phyloP scores from a whole-genome alignment of 2,888 invertebrate genomes.

The Platerodrilus igneus region DNA sequence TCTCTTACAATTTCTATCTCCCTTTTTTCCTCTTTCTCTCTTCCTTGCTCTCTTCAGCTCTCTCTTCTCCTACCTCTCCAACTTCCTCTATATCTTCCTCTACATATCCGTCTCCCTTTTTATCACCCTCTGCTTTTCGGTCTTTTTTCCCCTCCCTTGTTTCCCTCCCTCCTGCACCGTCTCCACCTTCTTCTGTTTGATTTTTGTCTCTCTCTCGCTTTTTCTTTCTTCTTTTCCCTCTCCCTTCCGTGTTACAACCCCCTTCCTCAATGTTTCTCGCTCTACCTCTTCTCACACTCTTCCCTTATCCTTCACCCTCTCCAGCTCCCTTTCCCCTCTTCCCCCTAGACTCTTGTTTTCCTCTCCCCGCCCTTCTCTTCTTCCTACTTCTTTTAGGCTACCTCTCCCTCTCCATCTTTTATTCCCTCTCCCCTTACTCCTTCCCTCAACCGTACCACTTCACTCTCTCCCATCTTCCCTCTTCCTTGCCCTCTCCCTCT shows the following conservation, averaged over 20 bases:
- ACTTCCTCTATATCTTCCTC: not conserved
- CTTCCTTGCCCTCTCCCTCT: too few species aligned
- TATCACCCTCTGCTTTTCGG: not conserved
- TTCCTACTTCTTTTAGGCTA: too few species aligned
- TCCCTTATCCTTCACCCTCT: too few species aligned
- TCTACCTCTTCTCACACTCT: conserved; percentile 2
- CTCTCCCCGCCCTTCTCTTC: too few species aligned
- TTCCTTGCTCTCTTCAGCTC: not conserved
- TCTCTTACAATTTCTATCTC: not conserved
- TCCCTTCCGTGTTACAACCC: too few species aligned
- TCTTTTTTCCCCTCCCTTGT: not conserved
- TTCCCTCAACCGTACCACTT: too few species aligned
- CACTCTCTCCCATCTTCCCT: too few species aligned
- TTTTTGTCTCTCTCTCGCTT: not conserved
- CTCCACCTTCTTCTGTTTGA: not conserved
- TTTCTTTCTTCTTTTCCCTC: conserved; percentile 1
- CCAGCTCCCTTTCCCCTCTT: too few species aligned
- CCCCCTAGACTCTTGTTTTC: too few species aligned
- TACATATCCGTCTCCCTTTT: not conserved
- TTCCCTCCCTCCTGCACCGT: not conserved
- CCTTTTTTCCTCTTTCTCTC: not conserved
- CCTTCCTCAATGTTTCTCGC: not conserved
- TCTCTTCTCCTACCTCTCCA: conserved; percentile 2
- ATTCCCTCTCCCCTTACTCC: too few species aligned
- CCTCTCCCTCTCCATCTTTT: too few species aligned